These are phyloP conservation scores for Eulemur mongoz DNA, from an alignment of 2,797 vertebrate species.

Conservation along the genomic window DNA sequence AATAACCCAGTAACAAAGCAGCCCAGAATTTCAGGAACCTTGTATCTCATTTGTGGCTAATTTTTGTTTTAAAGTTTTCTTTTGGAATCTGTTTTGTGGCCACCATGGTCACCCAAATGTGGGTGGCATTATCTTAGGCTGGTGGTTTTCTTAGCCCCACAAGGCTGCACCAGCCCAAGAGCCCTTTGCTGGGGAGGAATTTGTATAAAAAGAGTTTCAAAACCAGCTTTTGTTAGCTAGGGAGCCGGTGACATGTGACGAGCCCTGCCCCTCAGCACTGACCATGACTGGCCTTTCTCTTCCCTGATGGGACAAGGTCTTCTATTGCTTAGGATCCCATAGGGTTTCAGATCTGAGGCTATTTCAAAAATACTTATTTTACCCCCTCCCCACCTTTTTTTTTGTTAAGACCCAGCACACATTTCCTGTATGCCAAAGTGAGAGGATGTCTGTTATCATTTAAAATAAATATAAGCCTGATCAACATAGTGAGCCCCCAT, in stretches of 20 bases:
- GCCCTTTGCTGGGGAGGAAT: neutral
- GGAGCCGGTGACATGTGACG: neutral
- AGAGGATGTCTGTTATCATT: neutral
- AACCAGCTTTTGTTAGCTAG: neutral
- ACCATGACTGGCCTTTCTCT: neutral
- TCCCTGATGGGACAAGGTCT: neutral
- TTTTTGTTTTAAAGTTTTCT: conserved; percentile 17
- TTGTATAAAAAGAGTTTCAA: neutral
- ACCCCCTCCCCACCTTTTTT: neutral
- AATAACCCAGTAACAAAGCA: neutral
- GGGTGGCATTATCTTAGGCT: neutral
- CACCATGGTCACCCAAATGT: neutral
- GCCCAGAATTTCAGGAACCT: neutral
- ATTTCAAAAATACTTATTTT: neutral
- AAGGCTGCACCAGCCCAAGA: neutral
- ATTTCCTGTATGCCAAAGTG: neutral
- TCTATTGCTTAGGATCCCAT: neutral
- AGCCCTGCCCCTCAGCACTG: neutral
- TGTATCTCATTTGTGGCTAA: neutral
- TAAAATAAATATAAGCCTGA: neutral
- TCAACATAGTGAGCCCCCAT: neutral
- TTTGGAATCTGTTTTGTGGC: neutral
- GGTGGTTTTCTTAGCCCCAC: neutral
- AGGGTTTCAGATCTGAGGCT: conserved; percentile 21
- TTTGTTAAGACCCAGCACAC: neutral